These are phyloP conservation scores for Athalia cordata DNA, from an alignment of 2,888 invertebrate species.

Conservation along the genomic window DNA sequence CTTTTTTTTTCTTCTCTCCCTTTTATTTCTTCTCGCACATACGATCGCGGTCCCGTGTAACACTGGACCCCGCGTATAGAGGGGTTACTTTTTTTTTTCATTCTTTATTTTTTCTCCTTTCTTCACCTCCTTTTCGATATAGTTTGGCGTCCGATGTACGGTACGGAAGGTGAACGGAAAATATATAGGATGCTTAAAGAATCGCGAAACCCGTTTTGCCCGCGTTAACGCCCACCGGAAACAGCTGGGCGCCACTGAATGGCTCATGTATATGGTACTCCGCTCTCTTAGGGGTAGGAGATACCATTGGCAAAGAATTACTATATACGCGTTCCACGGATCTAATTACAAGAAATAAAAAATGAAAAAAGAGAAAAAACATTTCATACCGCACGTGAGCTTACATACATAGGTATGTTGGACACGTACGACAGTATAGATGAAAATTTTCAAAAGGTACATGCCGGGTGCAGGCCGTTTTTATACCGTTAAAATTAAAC, in stretches of 20 bases:
- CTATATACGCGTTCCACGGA: slow-evolving; percentile 11
- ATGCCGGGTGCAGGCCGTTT: not conserved
- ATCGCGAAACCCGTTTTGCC: slow-evolving; percentile 72
- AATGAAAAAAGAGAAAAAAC: not conserved
- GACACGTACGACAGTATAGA: not conserved
- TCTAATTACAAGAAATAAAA: slow-evolving; percentile 19
- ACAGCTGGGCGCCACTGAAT: slow-evolving; percentile 70
- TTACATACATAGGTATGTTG: not conserved
- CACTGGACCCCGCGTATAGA: not conserved
- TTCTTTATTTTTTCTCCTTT: not conserved
- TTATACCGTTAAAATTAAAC: not conserved
- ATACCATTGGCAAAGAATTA: slow-evolving; percentile 22
- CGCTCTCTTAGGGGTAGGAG: slow-evolving; percentile 3
- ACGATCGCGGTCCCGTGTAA: no score
- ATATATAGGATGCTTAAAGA: slow-evolving; percentile 54
- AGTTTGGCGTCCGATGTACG: not conserved
- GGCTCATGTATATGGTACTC: slow-evolving; percentile 48
- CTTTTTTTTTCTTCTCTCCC: not conserved
- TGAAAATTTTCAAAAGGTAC: not conserved
- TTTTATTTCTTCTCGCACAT: no score
- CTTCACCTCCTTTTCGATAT: not conserved
- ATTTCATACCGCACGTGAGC: not conserved
- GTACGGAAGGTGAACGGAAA: not conserved
- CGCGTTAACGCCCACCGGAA: slow-evolving; percentile 73
- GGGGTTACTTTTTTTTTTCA: not conserved